phyloP scores from a whole-genome alignment of 2,888 invertebrate species.

The Chrysolina americana region DNA sequence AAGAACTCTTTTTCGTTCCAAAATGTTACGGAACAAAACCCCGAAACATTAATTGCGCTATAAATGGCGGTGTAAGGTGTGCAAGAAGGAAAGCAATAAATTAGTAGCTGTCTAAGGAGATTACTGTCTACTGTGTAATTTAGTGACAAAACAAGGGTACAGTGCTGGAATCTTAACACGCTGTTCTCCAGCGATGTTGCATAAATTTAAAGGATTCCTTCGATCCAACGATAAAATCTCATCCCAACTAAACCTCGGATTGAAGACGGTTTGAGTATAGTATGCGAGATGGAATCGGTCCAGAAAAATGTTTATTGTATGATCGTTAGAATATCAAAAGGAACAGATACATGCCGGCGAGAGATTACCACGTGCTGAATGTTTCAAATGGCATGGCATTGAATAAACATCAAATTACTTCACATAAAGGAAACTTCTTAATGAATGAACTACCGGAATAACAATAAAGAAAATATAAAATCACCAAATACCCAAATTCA shows the following conservation, averaged over 20 bases:
- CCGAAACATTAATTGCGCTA: slow-evolving; percentile 52
- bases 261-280: slow-evolving; percentile 6
- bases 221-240: slow-evolving; percentile 52
- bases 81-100: slow-evolving; percentile 59
- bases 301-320: slow-evolving; percentile 32
- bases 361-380: too few species aligned
- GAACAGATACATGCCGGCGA: not conserved
- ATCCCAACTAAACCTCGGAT: slow-evolving; percentile 31
- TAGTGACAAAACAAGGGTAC: slow-evolving; percentile 66
- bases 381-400: too few species aligned
- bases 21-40: slow-evolving; percentile 29
- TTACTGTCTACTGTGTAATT: slow-evolving; percentile 65
- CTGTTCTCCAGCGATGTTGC: slow-evolving; percentile 50
- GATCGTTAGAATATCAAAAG: slow-evolving; percentile 18
- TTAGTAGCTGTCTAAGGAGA: slow-evolving; percentile 65
- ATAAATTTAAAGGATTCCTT: slow-evolving; percentile 57
- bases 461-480: too few species aligned
- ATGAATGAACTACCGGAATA: too few species aligned
- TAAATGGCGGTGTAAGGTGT: slow-evolving; percentile 55
- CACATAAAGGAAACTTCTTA: too few species aligned
- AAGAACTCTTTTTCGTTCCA: slow-evolving; percentile 28
- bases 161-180: slow-evolving; percentile 64
- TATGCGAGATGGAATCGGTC: not conserved
- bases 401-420: too few species aligned
- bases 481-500: too few species aligned